Base-by-base conservation (phyloP, 2,888 invertebrate genomes). In the Cylloceria caligata region DNA sequence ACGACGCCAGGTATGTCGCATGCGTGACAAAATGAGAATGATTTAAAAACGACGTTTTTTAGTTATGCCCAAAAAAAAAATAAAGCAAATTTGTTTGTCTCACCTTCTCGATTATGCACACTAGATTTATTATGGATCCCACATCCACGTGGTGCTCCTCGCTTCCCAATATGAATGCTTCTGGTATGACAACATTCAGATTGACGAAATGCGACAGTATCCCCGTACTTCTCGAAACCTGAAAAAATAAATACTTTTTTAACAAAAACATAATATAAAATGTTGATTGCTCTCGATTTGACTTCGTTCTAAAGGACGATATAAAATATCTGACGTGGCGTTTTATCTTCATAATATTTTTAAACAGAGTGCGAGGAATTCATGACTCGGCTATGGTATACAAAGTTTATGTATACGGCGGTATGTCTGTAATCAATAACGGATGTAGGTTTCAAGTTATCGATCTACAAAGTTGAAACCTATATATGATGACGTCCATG, bases 81-180 rank as follows among this genome's bases (percentile, higher is more conserved):
- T 3, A n/a, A n/a, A 16, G 3, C 9, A 9, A 21, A 21, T 21
- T 24, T 11, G 9, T 30, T 71, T 24, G 62, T 90, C 94, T 94
- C 93, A 97, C 97, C 96, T 97, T 97, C 94, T 97, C 97, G 92
- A 98, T 97, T 92, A 97, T 96, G 95, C 98, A 98, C 88, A 97
- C 97, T 91, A 98, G 95, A 93, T 96, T 97, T 93, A 98, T 97
- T 90, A 97, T 96, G 93, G 97, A 97, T 90, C 97, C 97, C 90
- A 96, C 96, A 93, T 97, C 97, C 84, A 98, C 97, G 93, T 98
- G 97, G 93, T 97, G 96, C 93, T 98, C 97, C 86, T 96, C 97
- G 73, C 96, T 96, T 68, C 94, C 94, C 89, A 97, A 95, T 91
- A 98, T 98, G 93, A 97, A 97, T 75, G 98, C 98, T 93, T 97